Evolutionary conservation across 2,888 invertebrate species (phyloP).

Genomic region (Scelioninae gen. 1): DNA sequence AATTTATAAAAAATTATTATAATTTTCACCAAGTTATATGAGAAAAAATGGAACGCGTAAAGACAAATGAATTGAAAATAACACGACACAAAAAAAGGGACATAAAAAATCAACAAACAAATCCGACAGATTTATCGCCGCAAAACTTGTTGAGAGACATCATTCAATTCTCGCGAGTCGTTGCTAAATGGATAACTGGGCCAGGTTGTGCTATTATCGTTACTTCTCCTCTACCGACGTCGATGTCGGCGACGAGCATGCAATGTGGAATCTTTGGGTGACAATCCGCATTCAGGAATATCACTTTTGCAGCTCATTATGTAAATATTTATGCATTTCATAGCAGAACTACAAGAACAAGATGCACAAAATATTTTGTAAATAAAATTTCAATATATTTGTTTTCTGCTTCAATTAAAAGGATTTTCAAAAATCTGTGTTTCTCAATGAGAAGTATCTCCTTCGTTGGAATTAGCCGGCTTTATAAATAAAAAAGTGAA

Average conservation of each 20-base stretch:
- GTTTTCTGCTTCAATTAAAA: too few relatives aligned
- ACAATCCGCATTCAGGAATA: constrained; percentile 47
- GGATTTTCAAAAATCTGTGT: too few relatives aligned
- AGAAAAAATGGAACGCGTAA: neutral
- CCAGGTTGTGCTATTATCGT: constrained; percentile 79
- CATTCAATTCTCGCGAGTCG: constrained; percentile 63
- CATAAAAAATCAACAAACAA: constrained; percentile 32
- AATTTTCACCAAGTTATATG: neutral
- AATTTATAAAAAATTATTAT: neutral
- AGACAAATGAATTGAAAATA: constrained; percentile 12
- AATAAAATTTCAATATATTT: neutral
- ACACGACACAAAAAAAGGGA: constrained; percentile 25
- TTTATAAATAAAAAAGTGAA: too few relatives aligned
- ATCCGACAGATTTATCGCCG: constrained; percentile 54
- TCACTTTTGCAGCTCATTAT: constrained; percentile 40
- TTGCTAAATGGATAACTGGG: constrained; percentile 79
- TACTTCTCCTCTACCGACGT: constrained; percentile 61
- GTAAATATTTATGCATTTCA: constrained; percentile 33
- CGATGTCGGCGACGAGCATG: constrained; percentile 38
- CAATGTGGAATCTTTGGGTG: constrained; percentile 52
- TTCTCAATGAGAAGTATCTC: too few relatives aligned
- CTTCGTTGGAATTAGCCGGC: too few relatives aligned
- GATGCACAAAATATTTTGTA: neutral
- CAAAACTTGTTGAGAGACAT: constrained; percentile 64
- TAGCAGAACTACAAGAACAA: neutral